A percentile compares a stretch with the other conserved stretches of the same genome.
phyloP scores from a whole-genome alignment of 2,888 invertebrate genomes.

The Cactoblastis cactorum region DNA sequence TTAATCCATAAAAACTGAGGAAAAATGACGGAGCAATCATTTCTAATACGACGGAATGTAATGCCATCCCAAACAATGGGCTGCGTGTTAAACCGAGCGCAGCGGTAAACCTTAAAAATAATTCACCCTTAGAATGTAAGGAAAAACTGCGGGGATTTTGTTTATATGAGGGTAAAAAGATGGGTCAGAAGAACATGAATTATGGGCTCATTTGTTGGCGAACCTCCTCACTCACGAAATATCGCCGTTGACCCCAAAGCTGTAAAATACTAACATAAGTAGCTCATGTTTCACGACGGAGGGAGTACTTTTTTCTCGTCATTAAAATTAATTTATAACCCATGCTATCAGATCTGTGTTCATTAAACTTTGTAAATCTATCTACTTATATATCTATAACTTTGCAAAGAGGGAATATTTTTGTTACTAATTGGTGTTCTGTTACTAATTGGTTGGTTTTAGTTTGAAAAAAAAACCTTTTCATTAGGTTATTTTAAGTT shows the following conservation, averaged over 20 bases:
- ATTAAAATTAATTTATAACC: slow-evolving; percentile 4
- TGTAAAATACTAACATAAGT: slow-evolving; percentile 19
- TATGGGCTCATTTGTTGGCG: slow-evolving; percentile 41
- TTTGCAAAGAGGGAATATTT: not conserved
- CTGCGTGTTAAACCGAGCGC: slow-evolving; percentile 10
- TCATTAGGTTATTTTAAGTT: too few species aligned
- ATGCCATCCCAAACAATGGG: slow-evolving; percentile 14
- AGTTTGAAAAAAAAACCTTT: too few species aligned
- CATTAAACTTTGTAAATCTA: not conserved
- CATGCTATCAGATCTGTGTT: not conserved
- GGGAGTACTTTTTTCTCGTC: slow-evolving; percentile 1
- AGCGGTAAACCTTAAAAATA: slow-evolving; percentile 34
- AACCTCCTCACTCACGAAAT: slow-evolving; percentile 19
- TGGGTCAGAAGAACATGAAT: slow-evolving; percentile 48
- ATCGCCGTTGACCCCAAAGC: slow-evolving; percentile 18
- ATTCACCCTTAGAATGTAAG: slow-evolving; percentile 35
- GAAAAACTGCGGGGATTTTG: slow-evolving; percentile 44
- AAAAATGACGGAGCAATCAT: slow-evolving; percentile 9
- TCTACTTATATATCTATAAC: not conserved
- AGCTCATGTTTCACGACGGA: slow-evolving; percentile 16
- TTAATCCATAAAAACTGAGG: not conserved
- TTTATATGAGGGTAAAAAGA: slow-evolving; percentile 45
- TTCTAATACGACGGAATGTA: slow-evolving; percentile 8
- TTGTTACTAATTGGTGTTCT: too few species aligned
- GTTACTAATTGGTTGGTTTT: too few species aligned